A percentile compares a stretch with the other conserved stretches of the same genome.
phyloP scores from a whole-genome alignment of 2,113 vertebrate genomes.

The Actenoides lindsayi region DNA sequence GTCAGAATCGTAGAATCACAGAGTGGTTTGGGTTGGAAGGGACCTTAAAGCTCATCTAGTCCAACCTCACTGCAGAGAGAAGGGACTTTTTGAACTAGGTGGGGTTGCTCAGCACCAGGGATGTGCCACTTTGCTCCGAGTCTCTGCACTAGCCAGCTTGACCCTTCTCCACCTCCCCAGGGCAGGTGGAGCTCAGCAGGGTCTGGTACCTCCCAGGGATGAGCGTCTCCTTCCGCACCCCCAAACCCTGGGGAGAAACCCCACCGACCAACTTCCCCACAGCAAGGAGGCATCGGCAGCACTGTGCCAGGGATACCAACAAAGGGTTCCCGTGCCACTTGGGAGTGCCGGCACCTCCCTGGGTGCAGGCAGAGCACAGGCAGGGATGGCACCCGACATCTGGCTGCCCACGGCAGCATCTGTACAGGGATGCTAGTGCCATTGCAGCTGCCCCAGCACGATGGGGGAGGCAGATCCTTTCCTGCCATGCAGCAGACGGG shows the following conservation, averaged over 20 bases:
- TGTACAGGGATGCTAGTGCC: background rate
- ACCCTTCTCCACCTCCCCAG: background rate
- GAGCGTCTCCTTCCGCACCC: background rate
- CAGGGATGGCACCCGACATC: background rate
- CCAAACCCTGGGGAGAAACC: background rate
- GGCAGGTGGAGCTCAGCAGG: background rate
- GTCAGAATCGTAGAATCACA: no score
- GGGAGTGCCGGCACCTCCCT: background rate
- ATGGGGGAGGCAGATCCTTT: fast-evolving
- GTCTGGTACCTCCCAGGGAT: background rate
- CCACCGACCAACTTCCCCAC: background rate
- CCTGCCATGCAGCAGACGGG: background rate
- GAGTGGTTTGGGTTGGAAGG: no score
- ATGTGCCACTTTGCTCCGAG: background rate
- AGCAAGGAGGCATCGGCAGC: background rate
- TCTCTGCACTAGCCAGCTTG: fast-evolving
- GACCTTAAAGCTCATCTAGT: no score
- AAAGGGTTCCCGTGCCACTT: fast-evolving
- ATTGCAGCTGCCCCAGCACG: background rate
- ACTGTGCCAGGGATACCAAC: background rate
- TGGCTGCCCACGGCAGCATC: background rate
- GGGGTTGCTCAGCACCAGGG: background rate
- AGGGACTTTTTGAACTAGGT: background rate
- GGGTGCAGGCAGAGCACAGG: background rate
- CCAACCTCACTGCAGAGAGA: no score